Percentiles rank a stretch among this genome's conserved stretches.
Conservation (phyloP, 2,797 vertebrate species). For the Arremon brunneinucha region DNA sequence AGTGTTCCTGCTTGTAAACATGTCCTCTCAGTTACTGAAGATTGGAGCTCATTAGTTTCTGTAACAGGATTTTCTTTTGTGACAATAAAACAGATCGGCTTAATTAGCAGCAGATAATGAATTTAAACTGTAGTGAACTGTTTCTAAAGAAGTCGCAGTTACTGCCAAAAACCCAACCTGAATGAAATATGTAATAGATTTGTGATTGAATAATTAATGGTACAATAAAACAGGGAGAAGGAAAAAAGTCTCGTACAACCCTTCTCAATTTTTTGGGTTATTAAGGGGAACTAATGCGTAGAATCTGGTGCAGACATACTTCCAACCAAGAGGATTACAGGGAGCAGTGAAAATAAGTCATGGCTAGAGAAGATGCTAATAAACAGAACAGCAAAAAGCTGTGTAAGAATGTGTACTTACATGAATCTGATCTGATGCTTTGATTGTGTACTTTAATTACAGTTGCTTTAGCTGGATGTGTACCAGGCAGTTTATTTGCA, state of each 20-base stretch:
- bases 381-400: neutral
- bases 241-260: neutral
- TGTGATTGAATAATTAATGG: neutral
- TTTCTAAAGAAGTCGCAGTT: neutral
- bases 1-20: neutral
- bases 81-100: slow-evolving; percentile 62
- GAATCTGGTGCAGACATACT: neutral
- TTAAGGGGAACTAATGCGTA: neutral
- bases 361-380: neutral
- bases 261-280: neutral
- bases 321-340: neutral
- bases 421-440: neutral
- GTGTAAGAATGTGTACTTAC: neutral
- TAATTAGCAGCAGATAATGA: slow-evolving; percentile 71
- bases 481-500: neutral
- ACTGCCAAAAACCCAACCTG: neutral
- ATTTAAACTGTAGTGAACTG: slow-evolving; percentile 38
- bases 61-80: slow-evolving; percentile 69
- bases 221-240: neutral
- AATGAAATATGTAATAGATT: neutral
- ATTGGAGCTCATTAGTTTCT: slow-evolving; percentile 41
- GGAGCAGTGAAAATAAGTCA: neutral
- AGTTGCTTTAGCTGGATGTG: neutral
- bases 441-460: neutral
- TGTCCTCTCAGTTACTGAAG: neutral